Base-by-base conservation (phyloP, 2,113 vertebrate genomes). In the Rhodinocichla rosea region DNA sequence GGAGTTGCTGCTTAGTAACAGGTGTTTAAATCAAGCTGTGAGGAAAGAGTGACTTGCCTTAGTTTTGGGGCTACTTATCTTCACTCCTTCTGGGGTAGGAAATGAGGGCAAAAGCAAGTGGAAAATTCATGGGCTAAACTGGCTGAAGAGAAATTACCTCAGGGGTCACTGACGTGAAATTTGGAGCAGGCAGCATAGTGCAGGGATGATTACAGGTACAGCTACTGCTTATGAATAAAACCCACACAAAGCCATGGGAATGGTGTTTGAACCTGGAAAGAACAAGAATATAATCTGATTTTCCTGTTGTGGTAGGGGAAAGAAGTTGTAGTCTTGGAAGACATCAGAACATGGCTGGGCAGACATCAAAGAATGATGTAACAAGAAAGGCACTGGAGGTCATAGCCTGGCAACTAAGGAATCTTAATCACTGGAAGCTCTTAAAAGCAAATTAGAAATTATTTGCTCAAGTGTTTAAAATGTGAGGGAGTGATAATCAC, bases 381-480 rank as follows among this genome's bases (percentile, higher is more conserved):
- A 68, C 15, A n/a, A 22, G 50, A 42, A 62, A 77, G 39, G 40
- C 57, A 33, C 27, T 52, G 56, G 52, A 75, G 62, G 62, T 82
- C 60, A 35, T 18, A 23, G 32, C 65, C 32, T 35, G 33, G 26
- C 37, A 47, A n/a, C 64, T 89, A 55, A 47, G 28, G 40, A 37
- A 13, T 44, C 62, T 82, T 87, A 85, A 89, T 87, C 44, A 49
- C 53, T 60, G 28, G 16, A 60, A 32, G n/a, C 62, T 68, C 84
- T 87, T 71, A 68, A 75, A 27, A 87, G 30, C n/a, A 64, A 65
- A 75, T 68, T 52, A 87, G 60, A 79, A 94, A 60, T 60, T 8
- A 39, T 75, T 84, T 87, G 8, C 52, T 24, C 35, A 32, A 52
- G 40, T 12, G 28, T 85, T 84, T 59, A 22, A 75, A 78, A 52